Evolutionary conservation across 1,140 invertebrate genomes (phyloP).

Genomic region (Aphis gossypii): DNA sequence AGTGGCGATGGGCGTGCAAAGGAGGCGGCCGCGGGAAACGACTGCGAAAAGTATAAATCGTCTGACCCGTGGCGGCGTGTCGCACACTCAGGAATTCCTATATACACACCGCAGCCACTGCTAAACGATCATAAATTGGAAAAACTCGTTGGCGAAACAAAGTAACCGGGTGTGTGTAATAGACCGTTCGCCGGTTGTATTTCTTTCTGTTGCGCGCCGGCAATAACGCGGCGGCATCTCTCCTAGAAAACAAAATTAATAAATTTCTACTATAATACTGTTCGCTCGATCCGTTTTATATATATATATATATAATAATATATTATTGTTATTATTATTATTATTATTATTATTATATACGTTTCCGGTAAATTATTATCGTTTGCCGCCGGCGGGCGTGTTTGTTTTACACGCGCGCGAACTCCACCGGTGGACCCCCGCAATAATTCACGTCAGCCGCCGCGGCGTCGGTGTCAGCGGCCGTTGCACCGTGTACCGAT

Average conservation of each 20-base stretch:
- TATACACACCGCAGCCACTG: too few species aligned
- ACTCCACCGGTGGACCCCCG: not conserved
- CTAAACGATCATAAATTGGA: conserved; percentile 48
- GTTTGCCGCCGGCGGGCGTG: not conserved
- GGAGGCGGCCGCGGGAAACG: not conserved
- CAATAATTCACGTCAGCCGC: not conserved
- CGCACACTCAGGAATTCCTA: not conserved
- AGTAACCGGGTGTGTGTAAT: conserved; percentile 52
- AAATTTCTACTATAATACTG: conserved; percentile 43
- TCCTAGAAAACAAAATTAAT: conserved; percentile 55
- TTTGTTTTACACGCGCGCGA: conserved; percentile 6
- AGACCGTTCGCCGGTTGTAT: conserved; percentile 44
- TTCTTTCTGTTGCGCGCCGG: conserved; percentile 10
- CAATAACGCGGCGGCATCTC: not conserved
- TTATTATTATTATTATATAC: not conserved
- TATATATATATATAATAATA: not conserved
- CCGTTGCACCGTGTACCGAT: not conserved
- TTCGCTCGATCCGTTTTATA: not conserved
- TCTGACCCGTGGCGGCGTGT: not conserved
- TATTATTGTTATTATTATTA: not conserved
- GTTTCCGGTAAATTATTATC: conserved; percentile 47
- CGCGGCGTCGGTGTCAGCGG: not conserved
- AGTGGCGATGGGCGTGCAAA: not conserved
- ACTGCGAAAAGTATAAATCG: conserved; percentile 46
- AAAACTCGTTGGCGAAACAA: conserved; percentile 39